Evolutionary conservation across 2,113 vertebrate genomes (phyloP), one percentile per base, ranked within the genome.

Genomic region (Typhlomys cinereus): DNA sequence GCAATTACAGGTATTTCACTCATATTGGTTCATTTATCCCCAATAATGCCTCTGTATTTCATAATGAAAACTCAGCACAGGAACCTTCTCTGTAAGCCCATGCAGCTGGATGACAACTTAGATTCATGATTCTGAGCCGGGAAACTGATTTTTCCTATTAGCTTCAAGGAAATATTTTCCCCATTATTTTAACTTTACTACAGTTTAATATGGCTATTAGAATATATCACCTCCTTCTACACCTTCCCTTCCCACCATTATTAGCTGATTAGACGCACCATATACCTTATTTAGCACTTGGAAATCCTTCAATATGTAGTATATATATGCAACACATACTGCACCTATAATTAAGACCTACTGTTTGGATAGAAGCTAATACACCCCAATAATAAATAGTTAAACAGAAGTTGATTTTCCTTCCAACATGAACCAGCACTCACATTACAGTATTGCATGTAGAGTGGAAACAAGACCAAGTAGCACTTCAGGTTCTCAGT

Each of bases 71-170:
- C 36, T 89, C 84, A 87, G 92, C 36, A 71, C 67, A 95, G 94
- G 80, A 93, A 74, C 90, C 87, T 76, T 86, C 74, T 34, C 13
- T 3, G 7, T 95, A 95, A 96, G 93, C 91, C 92, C 4, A 14
- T 89, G 92, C 91, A 96, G 86, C 93, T 95, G 95, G 88, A 86
- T 90, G 76, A 91, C 95, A 96, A 93, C 92, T 94, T 94, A 91
- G 67, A 94, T 93, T 94, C 96, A 95, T 81, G 89, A 81, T 81
- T 86, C 76, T 59, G 85, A 94, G 61, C 78, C 79, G 89, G 62
- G 75, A 85, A 93, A 96, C 84, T 93, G 80, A 95, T 93, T 96
- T 96, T 97, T 96, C 76, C 76, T 92, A 94, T 96, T 96, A 92
- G 75, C 80, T 92, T 95, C 87, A 93, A 96, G 76, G 94, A 95